These are phyloP conservation scores for Trachelus iudaicus DNA, from an alignment of 2,888 invertebrate genomes.

Conservation along the genomic window DNA sequence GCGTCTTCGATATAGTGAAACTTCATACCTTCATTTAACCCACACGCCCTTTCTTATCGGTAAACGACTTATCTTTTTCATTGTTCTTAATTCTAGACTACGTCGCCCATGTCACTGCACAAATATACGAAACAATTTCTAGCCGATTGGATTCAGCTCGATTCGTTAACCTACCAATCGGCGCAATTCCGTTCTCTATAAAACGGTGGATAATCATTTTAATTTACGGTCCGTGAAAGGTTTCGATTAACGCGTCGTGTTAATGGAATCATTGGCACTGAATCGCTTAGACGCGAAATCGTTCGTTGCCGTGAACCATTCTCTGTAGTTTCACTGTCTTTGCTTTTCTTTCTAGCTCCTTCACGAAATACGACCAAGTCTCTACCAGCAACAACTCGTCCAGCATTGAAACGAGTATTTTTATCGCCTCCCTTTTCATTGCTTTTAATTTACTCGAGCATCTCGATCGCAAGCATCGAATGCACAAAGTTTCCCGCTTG, in stretches of 20 bases:
- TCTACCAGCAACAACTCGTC: neutral
- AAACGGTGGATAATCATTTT: conserved; percentile 10
- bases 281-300: neutral
- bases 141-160: neutral
- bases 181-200: neutral
- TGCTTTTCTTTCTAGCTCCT: neutral
- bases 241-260: conserved; percentile 7
- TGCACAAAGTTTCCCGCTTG: conserved; percentile 23
- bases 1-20: neutral
- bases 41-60: neutral
- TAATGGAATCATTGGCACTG: conserved; percentile 14
- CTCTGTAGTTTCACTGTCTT: neutral
- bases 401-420: neutral
- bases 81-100: neutral
- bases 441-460: neutral
- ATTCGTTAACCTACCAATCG: neutral
- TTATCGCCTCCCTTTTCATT: neutral
- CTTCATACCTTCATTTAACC: neutral
- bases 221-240: conserved; percentile 9
- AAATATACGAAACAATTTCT: neutral
- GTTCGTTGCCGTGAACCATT: neutral
- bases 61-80: neutral
- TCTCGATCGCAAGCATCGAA: neutral
- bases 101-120: neutral
- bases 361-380: neutral